These are phyloP conservation scores for Lophius piscatorius DNA, from an alignment of 2,113 vertebrate species.

Conservation along the genomic window DNA sequence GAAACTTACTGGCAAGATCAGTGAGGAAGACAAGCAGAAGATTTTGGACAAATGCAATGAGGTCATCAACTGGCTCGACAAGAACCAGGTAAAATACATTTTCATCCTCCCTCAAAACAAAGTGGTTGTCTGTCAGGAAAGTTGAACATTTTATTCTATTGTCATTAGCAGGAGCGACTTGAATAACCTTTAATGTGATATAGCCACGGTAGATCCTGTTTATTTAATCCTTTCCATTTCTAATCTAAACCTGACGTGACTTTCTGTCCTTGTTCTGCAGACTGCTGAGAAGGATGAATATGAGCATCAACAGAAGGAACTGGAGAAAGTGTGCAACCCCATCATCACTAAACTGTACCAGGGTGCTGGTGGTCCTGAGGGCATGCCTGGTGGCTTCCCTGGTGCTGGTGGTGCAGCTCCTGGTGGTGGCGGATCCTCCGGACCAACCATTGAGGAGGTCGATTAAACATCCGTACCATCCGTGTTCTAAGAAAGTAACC, in stretches of 20 bases:
- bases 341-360: conserved; percentile 86
- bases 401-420: conserved; percentile 79
- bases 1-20: conserved; percentile 84
- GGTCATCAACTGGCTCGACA: conserved; percentile 92
- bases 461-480: conserved; percentile 67
- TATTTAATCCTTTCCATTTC: no score
- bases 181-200: no score
- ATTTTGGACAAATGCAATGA: conserved; percentile 93
- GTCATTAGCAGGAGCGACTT: no score
- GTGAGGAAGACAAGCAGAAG: conserved; percentile 92
- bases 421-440: conserved; percentile 81
- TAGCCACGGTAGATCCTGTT: no score
- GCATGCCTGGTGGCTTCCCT: conserved; percentile 90
- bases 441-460: conserved; percentile 85
- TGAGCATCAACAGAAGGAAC: conserved; percentile 95
- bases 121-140: no score
- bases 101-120: no score
- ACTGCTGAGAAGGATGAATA: conserved; percentile 95
- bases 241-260: no score
- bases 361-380: conserved; percentile 84
- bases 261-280: conserved; percentile 34
- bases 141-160: no score
- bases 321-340: conserved; percentile 89
- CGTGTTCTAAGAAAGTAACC: conserved; percentile 63
- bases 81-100: conserved; percentile 86